These are phyloP conservation scores for Sycobia sp. DNA, from an alignment of 1,140 invertebrate genomes.

Conservation along the genomic window DNA sequence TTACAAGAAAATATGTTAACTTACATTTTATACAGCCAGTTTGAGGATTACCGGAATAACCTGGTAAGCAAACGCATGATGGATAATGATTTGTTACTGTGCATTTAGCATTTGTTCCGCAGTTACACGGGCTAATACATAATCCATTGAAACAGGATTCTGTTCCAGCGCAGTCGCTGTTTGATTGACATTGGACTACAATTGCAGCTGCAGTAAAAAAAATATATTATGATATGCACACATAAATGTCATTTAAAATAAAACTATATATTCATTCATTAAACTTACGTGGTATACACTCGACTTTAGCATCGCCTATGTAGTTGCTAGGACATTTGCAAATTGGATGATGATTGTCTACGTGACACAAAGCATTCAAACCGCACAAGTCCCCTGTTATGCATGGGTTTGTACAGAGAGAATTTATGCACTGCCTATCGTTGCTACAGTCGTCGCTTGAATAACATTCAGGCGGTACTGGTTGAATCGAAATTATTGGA, in stretches of 20 bases:
- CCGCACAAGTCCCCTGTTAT: conserved; percentile 71
- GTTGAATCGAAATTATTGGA: conserved; percentile 57
- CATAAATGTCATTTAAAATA: too few relatives aligned
- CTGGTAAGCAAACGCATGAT: conserved; percentile 76
- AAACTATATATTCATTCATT: too few relatives aligned
- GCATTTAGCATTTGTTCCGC: conserved; percentile 82
- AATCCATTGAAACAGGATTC: conserved; percentile 80
- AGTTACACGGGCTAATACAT: conserved; percentile 84
- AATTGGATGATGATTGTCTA: conserved; percentile 73
- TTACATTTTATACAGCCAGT: conserved; percentile 76
- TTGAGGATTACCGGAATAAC: conserved; percentile 83
- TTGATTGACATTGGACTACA: conserved; percentile 73
- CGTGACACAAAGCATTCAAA: conserved; percentile 77
- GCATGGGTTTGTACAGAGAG: conserved; percentile 81
- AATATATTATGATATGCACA: not conserved
- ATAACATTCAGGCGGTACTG: conserved; percentile 71
- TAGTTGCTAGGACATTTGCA: conserved; percentile 82
- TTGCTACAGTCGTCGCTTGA: conserved; percentile 75
- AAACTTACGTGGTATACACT: conserved; percentile 79
- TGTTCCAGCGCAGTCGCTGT: conserved; percentile 77
- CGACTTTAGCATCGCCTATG: conserved; percentile 73
- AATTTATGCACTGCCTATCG: conserved; percentile 77
- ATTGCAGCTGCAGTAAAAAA: conserved; percentile 57
- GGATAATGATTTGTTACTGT: conserved; percentile 80
- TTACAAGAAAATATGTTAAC: conserved; percentile 9